Evolutionary conservation across 2,797 vertebrate genomes (phyloP).

Genomic region (Pseudomugil tenellus): DNA sequence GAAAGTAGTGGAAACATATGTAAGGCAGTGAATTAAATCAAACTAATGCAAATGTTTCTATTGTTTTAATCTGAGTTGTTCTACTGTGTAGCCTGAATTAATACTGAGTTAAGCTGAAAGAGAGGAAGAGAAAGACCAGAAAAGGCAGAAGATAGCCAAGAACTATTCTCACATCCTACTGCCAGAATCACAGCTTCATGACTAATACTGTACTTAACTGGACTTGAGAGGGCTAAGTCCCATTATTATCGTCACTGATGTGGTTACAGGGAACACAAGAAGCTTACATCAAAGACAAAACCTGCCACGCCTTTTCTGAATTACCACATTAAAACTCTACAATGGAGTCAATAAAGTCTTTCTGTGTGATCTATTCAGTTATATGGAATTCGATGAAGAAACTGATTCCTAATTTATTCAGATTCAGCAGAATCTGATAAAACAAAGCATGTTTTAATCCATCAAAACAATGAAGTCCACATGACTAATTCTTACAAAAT

Average conservation of each 20-base stretch:
- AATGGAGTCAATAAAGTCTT: neutral
- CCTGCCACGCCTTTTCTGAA: neutral
- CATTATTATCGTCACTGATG: constrained; percentile 40
- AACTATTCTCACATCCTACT: constrained; percentile 17
- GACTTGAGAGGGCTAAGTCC: constrained; percentile 14
- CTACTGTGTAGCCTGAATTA: constrained; percentile 9
- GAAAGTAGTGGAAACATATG: neutral
- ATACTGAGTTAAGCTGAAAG: constrained; percentile 8
- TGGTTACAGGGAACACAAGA: constrained; percentile 34
- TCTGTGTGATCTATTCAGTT: neutral
- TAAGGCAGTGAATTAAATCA: constrained; percentile 8
- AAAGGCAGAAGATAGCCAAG: neutral
- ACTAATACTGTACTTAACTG: constrained; percentile 37
- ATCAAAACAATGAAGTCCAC: constrained; percentile 12
- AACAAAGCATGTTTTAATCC: constrained; percentile 3
- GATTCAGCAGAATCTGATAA: neutral
- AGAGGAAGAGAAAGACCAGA: neutral
- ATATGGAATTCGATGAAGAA: constrained; percentile 14
- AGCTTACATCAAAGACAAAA: constrained; percentile 11
- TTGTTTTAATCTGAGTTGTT: neutral
- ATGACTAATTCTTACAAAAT: constrained; percentile 6
- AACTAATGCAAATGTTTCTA: neutral
- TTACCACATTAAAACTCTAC: neutral
- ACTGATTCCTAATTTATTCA: constrained; percentile 16
- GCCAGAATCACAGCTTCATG: constrained; percentile 31